Base-by-base conservation (phyloP, 2,888 invertebrate species). In the Colostygia pectinataria region DNA sequence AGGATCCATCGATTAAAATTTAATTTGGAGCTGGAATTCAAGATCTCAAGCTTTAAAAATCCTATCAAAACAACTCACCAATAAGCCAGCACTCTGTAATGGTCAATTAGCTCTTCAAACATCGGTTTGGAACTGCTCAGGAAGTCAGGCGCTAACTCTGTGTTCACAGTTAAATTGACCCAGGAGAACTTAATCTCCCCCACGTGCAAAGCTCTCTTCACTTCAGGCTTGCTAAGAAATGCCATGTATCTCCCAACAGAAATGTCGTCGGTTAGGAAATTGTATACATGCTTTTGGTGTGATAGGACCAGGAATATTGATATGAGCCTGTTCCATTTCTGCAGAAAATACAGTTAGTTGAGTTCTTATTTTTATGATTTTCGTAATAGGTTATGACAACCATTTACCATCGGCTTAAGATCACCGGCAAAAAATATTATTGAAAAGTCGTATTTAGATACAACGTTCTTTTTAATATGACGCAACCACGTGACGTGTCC, bases 151-250 rank as follows among this genome's bases (percentile, higher is more conserved):
- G 77, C 74, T 46, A 88, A 40, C 24, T 60, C 44, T 0, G 25
- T 60, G 41, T 88, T 83, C 1, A 81, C 83, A 0, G 86, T 85
- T 13, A 79, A 31, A 43, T 89, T 90, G 4, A 87, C 62, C 38
- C 74, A 79, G 7, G 58, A 59, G 55, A 76, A 83, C 1, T 61
- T 41, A 0, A 82, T 76, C 28, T 79, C 76, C 0, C 89, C 88
- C 0, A 88, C 87, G 44, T 90, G 89, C 2, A 90, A 46, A 0
- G 88, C 89, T 7, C 62, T 67, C 59, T 77, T 83, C 0, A 86
- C 63, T 10, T 77, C 77, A 0, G 78, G 55, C 0, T 50, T 62
- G 7, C 57, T 59, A 2, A 90, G 59, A 46, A 76, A 79, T 0
- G 25, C 18, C 0, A 57, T 15, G 51, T 72, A 88, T 4, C 41